Base-by-base conservation (phyloP, 1,140 invertebrate species). In the Drosophila eugracilis region DNA sequence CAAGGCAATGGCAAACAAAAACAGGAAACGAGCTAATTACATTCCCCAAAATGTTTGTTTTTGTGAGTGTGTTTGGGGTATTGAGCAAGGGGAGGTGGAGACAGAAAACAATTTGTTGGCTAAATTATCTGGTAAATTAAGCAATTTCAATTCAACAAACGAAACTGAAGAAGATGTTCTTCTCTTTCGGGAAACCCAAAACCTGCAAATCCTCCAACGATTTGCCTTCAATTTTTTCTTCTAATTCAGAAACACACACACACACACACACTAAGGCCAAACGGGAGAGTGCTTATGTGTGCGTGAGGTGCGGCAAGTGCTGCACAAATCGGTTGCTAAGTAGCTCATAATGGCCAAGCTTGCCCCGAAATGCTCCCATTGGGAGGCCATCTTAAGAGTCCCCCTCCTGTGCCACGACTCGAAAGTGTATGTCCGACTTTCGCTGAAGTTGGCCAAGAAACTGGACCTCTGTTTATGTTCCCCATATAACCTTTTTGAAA, bases 41-140 rank as follows among this genome's bases (percentile, higher is more conserved):
- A 66, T 75, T 72, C 55, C 57, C 17, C 28, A 10, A 44, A 15
- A 19, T 42, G 10, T 32, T 34, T 41, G 9, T 32, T 34, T 62
- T 39, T 73, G 15, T 45, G 14, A n/a, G 5, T n/a, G n/a, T n/a
- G n/a, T n/a, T n/a, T n/a, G n/a, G n/a, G n/a, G n/a, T n/a, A n/a
- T n/a, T n/a, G n/a, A n/a, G n/a, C n/a, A n/a, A n/a, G n/a, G n/a
- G n/a, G n/a, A n/a, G n/a, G n/a, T n/a, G 15, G 67, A 22, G 39
- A 32, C 32, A 59, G 59, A 75, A 75, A 75, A 75, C 72, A 75
- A 75, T 75, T 75, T 66, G 71, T 58, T 75, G 70, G 44, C 59
- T 53, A 75, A 74, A 75, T 75, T 75, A 75, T 75, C 72, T 75
- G 72, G 26, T 75, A 75, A 75, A 75, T 75, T 75, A 75, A 75